These are phyloP conservation scores for Drosophila pectinifera DNA, from an alignment of 1,140 invertebrate genomes.

Conservation along the genomic window DNA sequence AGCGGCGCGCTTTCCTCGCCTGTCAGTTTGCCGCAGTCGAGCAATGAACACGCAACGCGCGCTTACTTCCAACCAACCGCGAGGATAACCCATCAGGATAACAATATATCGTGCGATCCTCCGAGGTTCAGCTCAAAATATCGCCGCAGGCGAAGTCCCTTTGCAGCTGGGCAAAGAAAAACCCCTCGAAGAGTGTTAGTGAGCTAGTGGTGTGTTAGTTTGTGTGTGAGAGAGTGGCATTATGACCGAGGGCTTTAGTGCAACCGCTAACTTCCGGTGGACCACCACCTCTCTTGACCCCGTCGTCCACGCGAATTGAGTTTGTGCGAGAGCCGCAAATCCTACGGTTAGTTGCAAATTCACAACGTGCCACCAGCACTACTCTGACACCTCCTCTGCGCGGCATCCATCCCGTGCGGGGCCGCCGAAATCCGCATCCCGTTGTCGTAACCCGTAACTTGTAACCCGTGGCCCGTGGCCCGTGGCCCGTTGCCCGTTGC, in stretches of 20 bases:
- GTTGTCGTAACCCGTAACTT: conserved; percentile 4
- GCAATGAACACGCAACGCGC: conserved; percentile 70
- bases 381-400: conserved; percentile 59
- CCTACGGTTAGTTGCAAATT: conserved; percentile 67
- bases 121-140: conserved; percentile 14
- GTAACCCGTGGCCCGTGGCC: neutral
- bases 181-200: conserved; percentile 3
- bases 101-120: conserved; percentile 26
- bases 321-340: conserved; percentile 68
- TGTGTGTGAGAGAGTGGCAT: conserved; percentile 37
- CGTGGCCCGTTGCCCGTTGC: too few relatives aligned
- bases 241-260: conserved; percentile 48
- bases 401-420: conserved; percentile 12
- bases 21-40: conserved; percentile 80
- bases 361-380: conserved; percentile 69
- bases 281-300: conserved; percentile 24
- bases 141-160: conserved; percentile 21
- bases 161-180: conserved; percentile 10
- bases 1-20: conserved; percentile 41
- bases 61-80: conserved; percentile 10
- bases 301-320: conserved; percentile 31
- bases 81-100: conserved; percentile 44
- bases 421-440: conserved; percentile 11
- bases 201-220: conserved; percentile 8
- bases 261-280: conserved; percentile 48